Conservation (phyloP, 2,888 invertebrate species). For the Holacanthella duospinosa region DNA sequence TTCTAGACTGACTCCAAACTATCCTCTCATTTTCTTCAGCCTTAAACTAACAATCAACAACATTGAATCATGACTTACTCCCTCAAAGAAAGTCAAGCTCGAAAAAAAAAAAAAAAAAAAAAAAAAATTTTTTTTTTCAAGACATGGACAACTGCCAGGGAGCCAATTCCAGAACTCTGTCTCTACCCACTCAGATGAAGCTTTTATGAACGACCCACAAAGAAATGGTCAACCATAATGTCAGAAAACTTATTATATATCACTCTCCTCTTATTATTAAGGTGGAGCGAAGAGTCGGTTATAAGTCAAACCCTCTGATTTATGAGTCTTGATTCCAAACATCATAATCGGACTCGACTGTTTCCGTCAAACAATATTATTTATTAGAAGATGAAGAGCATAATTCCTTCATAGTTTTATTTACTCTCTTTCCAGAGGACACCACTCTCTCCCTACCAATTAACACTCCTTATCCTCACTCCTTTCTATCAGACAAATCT, state of each 20-base stretch:
- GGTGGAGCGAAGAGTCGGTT: not conserved
- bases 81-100: too few species aligned
- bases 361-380: not conserved
- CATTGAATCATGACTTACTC: conserved; percentile 25
- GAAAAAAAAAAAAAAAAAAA: conserved; percentile 1
- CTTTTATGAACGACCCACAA: not conserved
- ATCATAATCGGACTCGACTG: not conserved
- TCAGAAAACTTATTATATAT: conserved; percentile 6
- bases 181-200: not conserved
- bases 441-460: too few species aligned
- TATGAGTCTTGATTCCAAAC: not conserved
- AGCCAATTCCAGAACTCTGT: not conserved
- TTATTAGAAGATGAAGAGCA: not conserved
- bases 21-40: not conserved
- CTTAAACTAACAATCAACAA: conserved; percentile 20
- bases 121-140: too few species aligned
- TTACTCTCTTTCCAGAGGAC: too few species aligned
- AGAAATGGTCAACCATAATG: not conserved
- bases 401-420: not conserved
- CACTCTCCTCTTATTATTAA: conserved; percentile 4
- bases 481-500: too few species aligned
- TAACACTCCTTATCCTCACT: too few species aligned
- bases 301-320: not conserved
- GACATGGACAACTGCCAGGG: not conserved
- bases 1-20: conserved; percentile 3